Conservation (phyloP, 2,797 vertebrate genomes). For the Apogon hyalosoma region DNA sequence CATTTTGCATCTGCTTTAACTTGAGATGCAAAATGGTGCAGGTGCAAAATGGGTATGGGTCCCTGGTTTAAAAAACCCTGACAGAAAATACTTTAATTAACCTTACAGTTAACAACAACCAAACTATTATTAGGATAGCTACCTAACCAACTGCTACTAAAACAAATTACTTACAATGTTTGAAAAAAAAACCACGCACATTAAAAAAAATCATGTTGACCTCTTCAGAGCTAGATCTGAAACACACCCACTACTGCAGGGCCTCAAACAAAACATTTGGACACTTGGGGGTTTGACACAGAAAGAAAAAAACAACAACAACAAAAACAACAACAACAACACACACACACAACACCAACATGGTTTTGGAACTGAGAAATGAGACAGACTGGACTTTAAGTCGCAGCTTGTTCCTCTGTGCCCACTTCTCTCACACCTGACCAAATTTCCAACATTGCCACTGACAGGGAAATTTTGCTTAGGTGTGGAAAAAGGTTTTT, state of each 20-base stretch:
- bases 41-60: conserved; percentile 8
- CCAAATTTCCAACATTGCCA: conserved; percentile 15
- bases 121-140: not conserved
- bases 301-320: too few relatives aligned
- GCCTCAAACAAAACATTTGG: conserved; percentile 45
- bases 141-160: not conserved
- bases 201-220: conserved; percentile 39
- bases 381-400: conserved; percentile 47
- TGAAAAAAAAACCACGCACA: not conserved
- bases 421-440: conserved; percentile 29
- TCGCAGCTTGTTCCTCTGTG: conserved; percentile 60
- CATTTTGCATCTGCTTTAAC: conserved; percentile 20
- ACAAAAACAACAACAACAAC: not conserved
- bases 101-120: fast-evolving
- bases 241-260: conserved; percentile 40
- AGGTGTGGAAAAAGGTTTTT: conserved; percentile 32
- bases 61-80: not conserved
- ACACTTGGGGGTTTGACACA: conserved; percentile 37
- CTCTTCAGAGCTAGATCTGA: conserved; percentile 7
- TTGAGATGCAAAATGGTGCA: conserved; percentile 18
- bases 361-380: conserved; percentile 30
- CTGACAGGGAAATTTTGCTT: not conserved
- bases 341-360: conserved; percentile 56
- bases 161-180: too few relatives aligned
- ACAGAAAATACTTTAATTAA: not conserved